These are phyloP conservation scores for Aptenodytes forsteri DNA, from an alignment of 2,113 vertebrate genomes.

Conservation along the genomic window DNA sequence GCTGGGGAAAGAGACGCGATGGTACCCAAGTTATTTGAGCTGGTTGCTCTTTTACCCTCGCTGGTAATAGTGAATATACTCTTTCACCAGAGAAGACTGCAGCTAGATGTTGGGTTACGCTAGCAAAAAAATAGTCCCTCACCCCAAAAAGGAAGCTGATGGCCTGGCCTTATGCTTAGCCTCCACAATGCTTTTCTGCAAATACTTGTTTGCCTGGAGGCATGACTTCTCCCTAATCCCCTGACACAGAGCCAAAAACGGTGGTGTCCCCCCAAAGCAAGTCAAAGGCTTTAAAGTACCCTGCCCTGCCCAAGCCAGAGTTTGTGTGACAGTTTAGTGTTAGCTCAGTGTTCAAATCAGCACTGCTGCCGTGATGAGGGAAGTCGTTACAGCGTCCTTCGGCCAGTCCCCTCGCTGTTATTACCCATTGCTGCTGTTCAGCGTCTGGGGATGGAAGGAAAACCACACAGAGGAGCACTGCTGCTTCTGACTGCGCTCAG, in stretches of 20 bases:
- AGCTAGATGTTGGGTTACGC: background rate
- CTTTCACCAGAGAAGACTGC: background rate
- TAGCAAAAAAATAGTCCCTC: background rate
- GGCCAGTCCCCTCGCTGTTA: background rate
- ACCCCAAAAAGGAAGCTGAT: background rate
- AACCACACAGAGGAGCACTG: background rate
- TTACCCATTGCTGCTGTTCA: fast-evolving
- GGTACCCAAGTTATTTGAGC: background rate
- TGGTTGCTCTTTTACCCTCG: background rate
- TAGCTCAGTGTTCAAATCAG: background rate
- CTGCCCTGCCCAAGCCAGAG: background rate
- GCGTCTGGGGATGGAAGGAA: background rate
- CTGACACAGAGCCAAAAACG: background rate
- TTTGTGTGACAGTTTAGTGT: background rate
- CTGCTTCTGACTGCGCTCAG: background rate
- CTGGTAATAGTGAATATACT: background rate
- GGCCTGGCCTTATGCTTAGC: background rate
- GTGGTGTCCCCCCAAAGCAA: background rate
- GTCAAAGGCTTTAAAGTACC: background rate
- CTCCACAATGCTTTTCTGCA: background rate
- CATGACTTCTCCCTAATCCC: background rate
- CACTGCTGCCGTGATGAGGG: background rate
- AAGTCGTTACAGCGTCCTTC: background rate
- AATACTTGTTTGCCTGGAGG: background rate
- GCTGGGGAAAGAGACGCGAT: background rate